Evolutionary conservation across 1,140 invertebrate genomes (phyloP).

Genomic region (Centruroides sculpturatus): DNA sequence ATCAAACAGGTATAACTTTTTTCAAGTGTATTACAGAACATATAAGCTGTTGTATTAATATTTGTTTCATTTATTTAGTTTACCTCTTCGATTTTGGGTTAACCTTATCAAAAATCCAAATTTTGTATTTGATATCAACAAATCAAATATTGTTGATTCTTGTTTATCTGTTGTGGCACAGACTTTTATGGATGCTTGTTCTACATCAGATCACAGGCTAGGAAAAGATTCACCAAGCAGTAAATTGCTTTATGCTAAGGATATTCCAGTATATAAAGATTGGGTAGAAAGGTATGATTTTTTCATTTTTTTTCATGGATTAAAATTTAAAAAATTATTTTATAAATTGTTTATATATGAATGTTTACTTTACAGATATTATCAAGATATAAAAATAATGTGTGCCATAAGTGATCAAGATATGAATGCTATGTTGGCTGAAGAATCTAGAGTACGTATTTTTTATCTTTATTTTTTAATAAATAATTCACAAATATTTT

Average conservation of each 20-base stretch:
- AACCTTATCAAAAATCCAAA: conserved; percentile 99
- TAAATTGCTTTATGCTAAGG: conserved; percentile 97
- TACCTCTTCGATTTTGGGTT: conserved; percentile 86
- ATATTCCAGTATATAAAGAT: conserved; percentile 97
- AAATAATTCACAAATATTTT: no score
- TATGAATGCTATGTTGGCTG: conserved; percentile 97
- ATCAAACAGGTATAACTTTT: conserved; percentile 50
- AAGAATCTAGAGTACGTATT: conserved; percentile 78
- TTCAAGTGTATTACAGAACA: no score
- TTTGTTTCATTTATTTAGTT: conserved; percentile 21
- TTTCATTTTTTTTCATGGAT: not conserved
- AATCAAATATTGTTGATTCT: conserved; percentile 98
- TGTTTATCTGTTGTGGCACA: conserved; percentile 98
- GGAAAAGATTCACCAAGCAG: conserved; percentile 99
- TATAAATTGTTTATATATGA: not conserved
- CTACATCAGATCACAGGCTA: conserved; percentile 93
- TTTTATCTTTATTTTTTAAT: no score
- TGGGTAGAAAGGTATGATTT: conserved; percentile 70
- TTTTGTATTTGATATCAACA: conserved; percentile 99
- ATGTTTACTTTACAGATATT: conserved; percentile 27
- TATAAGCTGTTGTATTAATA: no score
- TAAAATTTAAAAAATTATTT: not conserved
- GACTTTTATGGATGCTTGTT: conserved; percentile 99
- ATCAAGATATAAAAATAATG: conserved; percentile 54
- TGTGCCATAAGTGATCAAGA: conserved; percentile 97